Base-by-base conservation (phyloP, 2,797 vertebrate species). In the Triplophysa yarkandensis region DNA sequence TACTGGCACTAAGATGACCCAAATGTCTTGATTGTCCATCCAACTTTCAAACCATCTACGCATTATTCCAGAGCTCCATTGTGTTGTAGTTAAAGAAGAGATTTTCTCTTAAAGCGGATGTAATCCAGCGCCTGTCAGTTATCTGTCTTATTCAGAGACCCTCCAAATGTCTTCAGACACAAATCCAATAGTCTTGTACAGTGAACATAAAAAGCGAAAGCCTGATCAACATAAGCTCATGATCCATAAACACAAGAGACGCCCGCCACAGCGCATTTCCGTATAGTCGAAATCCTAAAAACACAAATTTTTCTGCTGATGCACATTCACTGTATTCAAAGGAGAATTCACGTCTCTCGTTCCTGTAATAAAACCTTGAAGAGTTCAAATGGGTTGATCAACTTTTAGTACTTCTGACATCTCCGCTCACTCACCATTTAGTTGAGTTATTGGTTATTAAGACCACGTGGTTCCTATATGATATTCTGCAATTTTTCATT, bases 141-240 rank as follows among this genome's bases (percentile, higher is more conserved):
- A 92, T 91, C 88, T 8, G 67, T 66, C 76, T 77, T 87, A 82
- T 86, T 91, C 91, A 91, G 91, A 86, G 81, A 76, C 79, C 84
- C 77, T 76, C 39, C 81, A 64, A 76, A 82, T 72, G 83, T 83
- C 79, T 79, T 75, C 83, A 25, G 81, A 82, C 84, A 85, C 82
- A 91, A 87, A 88, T 82, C 82, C 85, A 71, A 77, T 79, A 85
- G 84, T 88, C 83, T 79, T 83, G 87, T 79, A 88, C 90, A 90
- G 90, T 92, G 90, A 87, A 84, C 86, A 52, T 4, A 80, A 80
- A 83, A 88, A 90, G 85, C 86, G 82, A 88, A 87, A 84, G 83
- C 86, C 83, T 77, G 77, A 84, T 88, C 86, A 88, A 89, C 87
- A 85, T 82, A 16, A 65, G 80, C 76, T 78, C 68, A 91, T 85